phyloP scores from a whole-genome alignment of 2,113 vertebrate genomes.

The Microtus ochrogaster region DNA sequence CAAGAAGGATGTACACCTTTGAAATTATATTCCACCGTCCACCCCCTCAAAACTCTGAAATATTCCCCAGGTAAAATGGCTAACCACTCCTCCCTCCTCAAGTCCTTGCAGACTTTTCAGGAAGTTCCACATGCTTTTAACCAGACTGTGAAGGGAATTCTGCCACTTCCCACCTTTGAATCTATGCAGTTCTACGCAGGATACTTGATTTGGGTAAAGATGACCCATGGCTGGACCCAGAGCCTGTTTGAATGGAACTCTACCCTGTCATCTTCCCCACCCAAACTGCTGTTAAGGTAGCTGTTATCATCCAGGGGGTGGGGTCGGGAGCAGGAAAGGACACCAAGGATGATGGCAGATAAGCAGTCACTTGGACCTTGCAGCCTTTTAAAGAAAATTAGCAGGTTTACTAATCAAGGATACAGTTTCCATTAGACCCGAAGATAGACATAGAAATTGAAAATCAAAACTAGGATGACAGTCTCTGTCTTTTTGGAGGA shows the following conservation, averaged over 20 bases:
- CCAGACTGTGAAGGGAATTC: neutral
- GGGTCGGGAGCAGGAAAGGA: accelerated
- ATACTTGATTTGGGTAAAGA: neutral
- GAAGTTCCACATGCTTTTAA: neutral
- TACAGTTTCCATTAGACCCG: neutral
- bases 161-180: neutral
- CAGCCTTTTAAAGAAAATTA: neutral
- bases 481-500: neutral
- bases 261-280: neutral
- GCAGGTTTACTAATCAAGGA: neutral
- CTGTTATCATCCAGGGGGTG: neutral
- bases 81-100: neutral
- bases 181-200: neutral
- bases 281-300: neutral
- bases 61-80: neutral
- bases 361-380: neutral
- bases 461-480: neutral
- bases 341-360: neutral
- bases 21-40: neutral
- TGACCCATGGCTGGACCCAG: neutral
- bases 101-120: neutral
- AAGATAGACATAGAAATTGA: neutral
- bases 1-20: neutral
- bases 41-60: neutral
- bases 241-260: neutral